Evolutionary conservation across 2,797 vertebrate genomes (phyloP), one percentile per base, ranked within the genome.

Genomic region (Hypotaenidia okinawae): DNA sequence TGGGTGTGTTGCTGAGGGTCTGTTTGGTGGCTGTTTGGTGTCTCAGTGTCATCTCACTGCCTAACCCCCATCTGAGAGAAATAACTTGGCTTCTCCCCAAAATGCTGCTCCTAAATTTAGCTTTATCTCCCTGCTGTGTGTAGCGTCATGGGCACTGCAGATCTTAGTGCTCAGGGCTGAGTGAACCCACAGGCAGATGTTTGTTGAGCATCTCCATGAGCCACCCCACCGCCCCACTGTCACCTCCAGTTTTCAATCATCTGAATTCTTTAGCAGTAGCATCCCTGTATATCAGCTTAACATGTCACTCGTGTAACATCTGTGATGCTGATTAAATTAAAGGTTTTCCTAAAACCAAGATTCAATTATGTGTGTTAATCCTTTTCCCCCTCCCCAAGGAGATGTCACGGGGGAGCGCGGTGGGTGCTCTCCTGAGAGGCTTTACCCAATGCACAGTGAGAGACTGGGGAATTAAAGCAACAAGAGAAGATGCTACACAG

Each of bases 281-380:
- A 3, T 89, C 67, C 91, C 45, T 16, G 15, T 72, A 1, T 47
- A 35, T 93, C 63, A 81, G 94, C 94, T 96, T 80, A 96, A 78
- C 96, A 2, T 2, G 7, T 75, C 13, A 3, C 94, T 52, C 7
- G 45, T 84, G 96, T 85, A 58, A 94, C 79, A 96, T 19, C 94
- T 54, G 5, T 59, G 95, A 39, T 10, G 59, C 94, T 97, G 96
- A 97, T 97, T 95, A 47, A 93, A 96, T 96, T 92, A 97, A 70
- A 76, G 91, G 84, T 96, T 97, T 84, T 87, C 37, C 82, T 91
- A 68, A 92, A 96, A 94, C 35, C 84, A 84, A 89, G 91, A 90
- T 96, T 94, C 18, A 39, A 95, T 97, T 91, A 92, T 0, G 0
- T 49, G 19, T 57, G 47, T 92, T 97, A 96, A 97, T 96, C 93